Evolutionary conservation across 2,888 invertebrate genomes (phyloP).

Genomic region (Hypomecis atomaria): DNA sequence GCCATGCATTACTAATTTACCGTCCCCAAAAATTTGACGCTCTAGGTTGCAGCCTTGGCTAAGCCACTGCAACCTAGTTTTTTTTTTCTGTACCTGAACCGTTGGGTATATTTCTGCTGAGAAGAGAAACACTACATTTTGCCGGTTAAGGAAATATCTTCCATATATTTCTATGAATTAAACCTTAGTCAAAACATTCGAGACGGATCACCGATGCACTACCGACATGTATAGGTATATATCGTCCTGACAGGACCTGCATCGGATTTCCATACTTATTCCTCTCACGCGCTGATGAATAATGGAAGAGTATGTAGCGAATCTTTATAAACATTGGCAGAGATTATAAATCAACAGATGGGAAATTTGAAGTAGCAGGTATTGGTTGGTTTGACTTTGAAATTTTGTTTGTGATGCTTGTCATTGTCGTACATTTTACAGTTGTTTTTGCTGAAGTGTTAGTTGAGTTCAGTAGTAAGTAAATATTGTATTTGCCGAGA

Average conservation of each 20-base stretch:
- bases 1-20: too few relatives aligned
- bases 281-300: slow-evolving; percentile 35
- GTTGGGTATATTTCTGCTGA: too few relatives aligned
- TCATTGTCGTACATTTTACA: not conserved
- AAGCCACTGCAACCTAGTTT: too few relatives aligned
- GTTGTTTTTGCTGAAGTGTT: too few relatives aligned
- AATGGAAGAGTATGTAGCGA: slow-evolving; percentile 34
- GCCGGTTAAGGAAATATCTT: too few relatives aligned
- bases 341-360: slow-evolving; percentile 3
- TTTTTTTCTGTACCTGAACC: too few relatives aligned
- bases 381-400: not conserved
- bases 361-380: not conserved
- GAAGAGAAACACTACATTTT: too few relatives aligned
- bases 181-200: slow-evolving; percentile 8
- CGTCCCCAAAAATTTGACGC: too few relatives aligned
- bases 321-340: slow-evolving; percentile 42
- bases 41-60: too few relatives aligned
- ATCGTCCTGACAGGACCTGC: slow-evolving; percentile 28
- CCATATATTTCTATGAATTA: not conserved
- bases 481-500: too few relatives aligned
- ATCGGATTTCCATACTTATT: slow-evolving; percentile 35
- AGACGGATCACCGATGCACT: slow-evolving; percentile 22
- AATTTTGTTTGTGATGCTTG: too few relatives aligned
- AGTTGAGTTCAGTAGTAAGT: too few relatives aligned
- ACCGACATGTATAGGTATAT: slow-evolving; percentile 21